These are phyloP conservation scores for Nematopogon swammerdamellus DNA, from an alignment of 2,888 invertebrate species.

Conservation along the genomic window DNA sequence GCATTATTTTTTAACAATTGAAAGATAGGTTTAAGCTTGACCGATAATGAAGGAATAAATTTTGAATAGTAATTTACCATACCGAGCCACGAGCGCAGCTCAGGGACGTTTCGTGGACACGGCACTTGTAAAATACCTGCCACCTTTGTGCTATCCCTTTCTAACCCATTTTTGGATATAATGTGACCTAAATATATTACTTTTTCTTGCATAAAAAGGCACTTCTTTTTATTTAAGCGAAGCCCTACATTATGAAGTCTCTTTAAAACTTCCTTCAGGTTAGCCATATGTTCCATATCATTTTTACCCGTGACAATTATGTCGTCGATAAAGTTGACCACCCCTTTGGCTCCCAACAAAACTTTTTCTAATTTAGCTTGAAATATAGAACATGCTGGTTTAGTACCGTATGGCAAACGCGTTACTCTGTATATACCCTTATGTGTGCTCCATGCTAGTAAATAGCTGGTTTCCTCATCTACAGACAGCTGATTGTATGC, in stretches of 20 bases:
- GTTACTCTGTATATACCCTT: conserved; percentile 4
- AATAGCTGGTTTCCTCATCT: conserved; percentile 10
- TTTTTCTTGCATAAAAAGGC: conserved; percentile 14
- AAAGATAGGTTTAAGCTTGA: conserved; percentile 5
- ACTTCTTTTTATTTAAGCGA: conserved; percentile 12
- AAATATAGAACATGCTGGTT: conserved; percentile 17
- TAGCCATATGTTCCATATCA: conserved; percentile 6
- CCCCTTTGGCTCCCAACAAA: conserved; percentile 6
- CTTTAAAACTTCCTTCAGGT: conserved; percentile 8
- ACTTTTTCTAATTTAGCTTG: conserved; percentile 16
- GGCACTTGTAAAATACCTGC: conserved; percentile 3
- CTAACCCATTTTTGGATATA: conserved; percentile 13
- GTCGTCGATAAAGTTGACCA: conserved; percentile 14
- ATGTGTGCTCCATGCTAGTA: conserved; percentile 12
- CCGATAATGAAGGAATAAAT: conserved; percentile 5
- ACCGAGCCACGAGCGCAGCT: conserved; percentile 3
- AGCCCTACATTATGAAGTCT: conserved; percentile 8
- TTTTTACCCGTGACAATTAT: conserved; percentile 14
- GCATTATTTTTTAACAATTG: neutral
- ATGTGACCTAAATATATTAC: conserved; percentile 6
- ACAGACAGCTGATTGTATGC: conserved; percentile 18
- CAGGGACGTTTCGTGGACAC: neutral
- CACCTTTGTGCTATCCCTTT: conserved; percentile 7
- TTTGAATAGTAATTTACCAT: conserved; percentile 9
- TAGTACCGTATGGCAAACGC: conserved; percentile 14